Conservation (phyloP, 1,140 invertebrate species). For the Drosophila paulistorum region DNA sequence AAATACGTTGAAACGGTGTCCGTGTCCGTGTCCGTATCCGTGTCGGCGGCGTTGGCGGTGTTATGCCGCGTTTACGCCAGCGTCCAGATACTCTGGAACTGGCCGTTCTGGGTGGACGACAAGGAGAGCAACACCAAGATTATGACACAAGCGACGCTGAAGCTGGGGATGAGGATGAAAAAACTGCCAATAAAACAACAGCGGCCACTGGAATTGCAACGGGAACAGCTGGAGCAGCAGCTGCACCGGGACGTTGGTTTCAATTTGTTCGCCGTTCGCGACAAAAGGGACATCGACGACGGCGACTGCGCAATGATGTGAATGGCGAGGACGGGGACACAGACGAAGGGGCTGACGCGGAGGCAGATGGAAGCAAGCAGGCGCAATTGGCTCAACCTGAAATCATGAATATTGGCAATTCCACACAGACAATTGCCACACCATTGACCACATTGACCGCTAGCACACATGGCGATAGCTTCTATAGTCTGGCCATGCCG, state of each 20-base stretch:
- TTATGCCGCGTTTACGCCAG: slow-evolving; percentile 47
- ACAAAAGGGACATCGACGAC: slow-evolving; percentile 18
- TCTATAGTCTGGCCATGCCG: slow-evolving; percentile 57
- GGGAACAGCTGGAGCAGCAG: not conserved
- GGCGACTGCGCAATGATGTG: slow-evolving; percentile 45
- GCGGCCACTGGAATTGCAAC: slow-evolving; percentile 5
- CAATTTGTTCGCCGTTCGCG: slow-evolving; percentile 51
- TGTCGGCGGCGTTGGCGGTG: not conserved
- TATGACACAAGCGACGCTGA: not conserved
- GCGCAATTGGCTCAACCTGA: slow-evolving; percentile 63
- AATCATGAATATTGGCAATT: slow-evolving; percentile 68
- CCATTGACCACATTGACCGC: slow-evolving; percentile 39
- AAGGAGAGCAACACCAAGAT: slow-evolving; percentile 12
- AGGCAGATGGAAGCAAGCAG: slow-evolving; percentile 22
- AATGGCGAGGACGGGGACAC: slow-evolving; percentile 19
- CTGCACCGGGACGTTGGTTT: slow-evolving; percentile 51
- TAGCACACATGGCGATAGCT: slow-evolving; percentile 41
- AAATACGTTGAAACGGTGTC: not conserved
- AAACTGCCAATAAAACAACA: not conserved
- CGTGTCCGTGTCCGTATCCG: not conserved
- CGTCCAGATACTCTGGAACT: slow-evolving; percentile 75
- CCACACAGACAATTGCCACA: slow-evolving; percentile 63
- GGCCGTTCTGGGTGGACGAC: slow-evolving; percentile 50
- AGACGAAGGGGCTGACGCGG: not conserved
- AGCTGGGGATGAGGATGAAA: slow-evolving; percentile 6